A percentile compares a stretch with the other conserved stretches of the same genome.
Evolutionary conservation across 1,140 invertebrate species (phyloP).

Genomic region (Theocolax elegans): DNA sequence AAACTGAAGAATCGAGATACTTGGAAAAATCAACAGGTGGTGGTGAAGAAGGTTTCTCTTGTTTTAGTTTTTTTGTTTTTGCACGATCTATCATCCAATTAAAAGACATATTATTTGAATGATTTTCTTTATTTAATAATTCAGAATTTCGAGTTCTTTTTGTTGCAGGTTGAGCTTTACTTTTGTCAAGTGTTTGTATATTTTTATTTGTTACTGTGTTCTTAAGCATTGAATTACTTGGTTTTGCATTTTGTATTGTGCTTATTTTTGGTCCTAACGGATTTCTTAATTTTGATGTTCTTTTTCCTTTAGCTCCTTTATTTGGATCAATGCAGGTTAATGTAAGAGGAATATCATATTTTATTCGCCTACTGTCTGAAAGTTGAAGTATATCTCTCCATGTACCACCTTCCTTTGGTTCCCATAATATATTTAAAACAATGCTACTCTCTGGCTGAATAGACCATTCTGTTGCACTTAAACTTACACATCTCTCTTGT

Average conservation of each 20-base stretch:
- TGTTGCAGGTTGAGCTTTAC: background rate
- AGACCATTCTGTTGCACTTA: conserved; percentile 67
- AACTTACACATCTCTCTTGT: conserved; percentile 68
- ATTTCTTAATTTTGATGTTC: conserved; percentile 47
- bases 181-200: conserved; percentile 7
- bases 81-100: conserved; percentile 42
- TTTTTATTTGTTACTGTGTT: conserved; percentile 13
- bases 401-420: conserved; percentile 68
- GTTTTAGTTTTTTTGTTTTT: conserved; percentile 39
- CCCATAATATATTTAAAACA: conserved; percentile 72
- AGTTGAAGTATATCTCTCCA: conserved; percentile 74
- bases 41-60: conserved; percentile 1
- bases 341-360: conserved; percentile 75
- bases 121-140: conserved; percentile 48
- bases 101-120: conserved; percentile 26
- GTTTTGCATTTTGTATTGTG: conserved; percentile 38
- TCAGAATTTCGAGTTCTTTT: conserved; percentile 39
- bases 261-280: conserved; percentile 51
- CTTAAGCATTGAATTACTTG: conserved; percentile 3
- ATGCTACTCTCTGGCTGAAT: conserved; percentile 64
- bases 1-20: conserved; percentile 40
- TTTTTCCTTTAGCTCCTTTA: conserved; percentile 61
- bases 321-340: conserved; percentile 45
- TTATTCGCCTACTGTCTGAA: conserved; percentile 72
- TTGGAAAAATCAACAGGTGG: conserved; percentile 35